Conservation (phyloP, 1,140 invertebrate species). For the Ceratina australensis region DNA sequence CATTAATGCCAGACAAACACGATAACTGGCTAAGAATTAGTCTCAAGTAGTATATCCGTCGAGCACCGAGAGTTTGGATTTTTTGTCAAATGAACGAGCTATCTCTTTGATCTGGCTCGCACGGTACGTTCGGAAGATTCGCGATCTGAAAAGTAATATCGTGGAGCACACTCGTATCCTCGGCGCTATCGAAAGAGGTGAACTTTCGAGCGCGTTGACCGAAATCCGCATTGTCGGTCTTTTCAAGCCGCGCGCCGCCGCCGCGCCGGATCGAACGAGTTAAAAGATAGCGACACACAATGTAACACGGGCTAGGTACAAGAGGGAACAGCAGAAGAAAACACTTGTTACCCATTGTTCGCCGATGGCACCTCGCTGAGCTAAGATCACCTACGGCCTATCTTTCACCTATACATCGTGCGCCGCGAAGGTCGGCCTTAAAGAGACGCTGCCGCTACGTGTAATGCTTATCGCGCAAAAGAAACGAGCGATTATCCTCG, state of each 20-base stretch:
- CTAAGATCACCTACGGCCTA: constrained; percentile 32
- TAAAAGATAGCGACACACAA: constrained; percentile 23
- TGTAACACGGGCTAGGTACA: constrained; percentile 23
- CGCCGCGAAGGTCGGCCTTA: constrained; percentile 14
- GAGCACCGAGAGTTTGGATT: too few species aligned
- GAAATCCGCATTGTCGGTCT: constrained; percentile 21
- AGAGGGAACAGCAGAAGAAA: constrained; percentile 25
- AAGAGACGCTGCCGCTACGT: not conserved
- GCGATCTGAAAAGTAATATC: too few species aligned
- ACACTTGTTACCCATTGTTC: constrained; percentile 45
- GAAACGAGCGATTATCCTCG: constrained; percentile 7
- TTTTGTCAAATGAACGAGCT: too few species aligned
- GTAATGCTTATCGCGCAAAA: not conserved
- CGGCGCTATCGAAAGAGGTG: not conserved
- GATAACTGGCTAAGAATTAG: too few species aligned
- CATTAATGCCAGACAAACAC: too few species aligned
- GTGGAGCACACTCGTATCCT: too few species aligned
- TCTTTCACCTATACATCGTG: constrained; percentile 14
- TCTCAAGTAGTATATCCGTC: too few species aligned
- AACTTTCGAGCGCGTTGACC: constrained; percentile 5
- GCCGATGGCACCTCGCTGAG: constrained; percentile 12
- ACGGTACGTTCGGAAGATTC: too few species aligned
- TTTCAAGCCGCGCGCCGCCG: not conserved
- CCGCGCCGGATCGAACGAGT: constrained; percentile 1
- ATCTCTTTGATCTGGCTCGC: too few species aligned